Evolutionary conservation across 2,113 vertebrate species (phyloP).

Genomic region (Poeciliopsis prolifica): DNA sequence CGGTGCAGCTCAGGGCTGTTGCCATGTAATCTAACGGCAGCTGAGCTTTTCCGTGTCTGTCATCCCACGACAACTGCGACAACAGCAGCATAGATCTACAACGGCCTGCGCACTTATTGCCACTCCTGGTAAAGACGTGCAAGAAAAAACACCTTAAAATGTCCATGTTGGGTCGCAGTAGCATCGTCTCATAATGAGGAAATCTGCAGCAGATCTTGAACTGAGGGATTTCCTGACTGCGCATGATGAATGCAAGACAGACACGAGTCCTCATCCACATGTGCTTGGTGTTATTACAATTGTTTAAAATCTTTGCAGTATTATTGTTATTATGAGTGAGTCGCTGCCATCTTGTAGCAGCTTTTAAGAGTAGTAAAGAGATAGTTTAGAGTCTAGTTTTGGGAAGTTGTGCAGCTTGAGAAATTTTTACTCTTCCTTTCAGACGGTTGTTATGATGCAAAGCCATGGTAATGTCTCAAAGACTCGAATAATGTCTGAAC

Average conservation of each 20-base stretch:
- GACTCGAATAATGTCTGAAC: no score
- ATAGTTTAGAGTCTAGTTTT: no score
- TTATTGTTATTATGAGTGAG: background rate
- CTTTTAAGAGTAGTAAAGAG: no score
- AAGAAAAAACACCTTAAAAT: background rate
- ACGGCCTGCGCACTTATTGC: background rate
- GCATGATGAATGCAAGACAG: background rate
- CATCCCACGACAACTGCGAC: slow-evolving; percentile 5
- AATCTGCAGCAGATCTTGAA: background rate
- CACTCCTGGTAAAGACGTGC: no score
- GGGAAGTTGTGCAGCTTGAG: no score
- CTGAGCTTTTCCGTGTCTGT: slow-evolving; percentile 23
- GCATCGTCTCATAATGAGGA: background rate
- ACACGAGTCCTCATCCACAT: background rate
- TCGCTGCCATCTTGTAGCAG: background rate
- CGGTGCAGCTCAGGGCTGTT: slow-evolving; percentile 11
- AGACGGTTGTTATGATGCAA: no score
- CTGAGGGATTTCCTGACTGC: background rate
- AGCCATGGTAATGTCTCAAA: no score
- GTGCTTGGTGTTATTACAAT: background rate
- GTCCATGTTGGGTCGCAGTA: background rate
- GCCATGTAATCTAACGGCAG: slow-evolving; percentile 35
- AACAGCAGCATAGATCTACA: background rate
- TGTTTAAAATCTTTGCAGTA: background rate
- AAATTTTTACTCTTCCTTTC: no score